Evolutionary conservation across 2,113 vertebrate genomes (phyloP).

Genomic region (Pampusana beccarii): DNA sequence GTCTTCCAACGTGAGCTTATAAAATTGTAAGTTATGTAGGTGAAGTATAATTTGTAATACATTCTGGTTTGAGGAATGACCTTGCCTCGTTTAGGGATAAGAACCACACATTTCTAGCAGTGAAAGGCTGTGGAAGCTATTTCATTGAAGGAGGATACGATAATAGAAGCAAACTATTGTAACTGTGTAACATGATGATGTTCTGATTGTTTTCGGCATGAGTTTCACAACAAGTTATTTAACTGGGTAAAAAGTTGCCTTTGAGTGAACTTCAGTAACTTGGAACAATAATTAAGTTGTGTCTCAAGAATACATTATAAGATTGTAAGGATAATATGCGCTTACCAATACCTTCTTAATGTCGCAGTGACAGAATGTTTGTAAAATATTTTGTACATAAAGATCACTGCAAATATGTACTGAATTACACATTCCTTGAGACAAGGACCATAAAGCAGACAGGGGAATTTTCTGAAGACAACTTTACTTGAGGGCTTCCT

Average conservation of each 20-base stretch:
- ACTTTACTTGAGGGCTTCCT: conserved; percentile 13
- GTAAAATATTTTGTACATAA: neutral
- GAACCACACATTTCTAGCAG: neutral
- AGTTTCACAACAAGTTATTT: neutral
- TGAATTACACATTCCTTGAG: neutral
- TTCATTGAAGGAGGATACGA: neutral
- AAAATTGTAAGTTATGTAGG: neutral
- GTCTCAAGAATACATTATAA: neutral
- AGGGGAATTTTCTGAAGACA: neutral
- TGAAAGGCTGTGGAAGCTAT: neutral
- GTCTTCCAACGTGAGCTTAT: neutral
- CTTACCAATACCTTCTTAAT: neutral
- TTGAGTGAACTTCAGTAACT: neutral
- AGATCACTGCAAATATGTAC: neutral
- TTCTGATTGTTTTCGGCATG: neutral
- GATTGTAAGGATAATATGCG: neutral
- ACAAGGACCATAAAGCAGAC: neutral
- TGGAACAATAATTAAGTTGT: neutral
- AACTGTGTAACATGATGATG: neutral
- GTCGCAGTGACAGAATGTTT: neutral
- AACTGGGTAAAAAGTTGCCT: neutral
- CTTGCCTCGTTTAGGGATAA: neutral
- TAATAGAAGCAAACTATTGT: neutral
- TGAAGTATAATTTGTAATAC: neutral
- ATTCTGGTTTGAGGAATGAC: neutral